Evolutionary conservation across 2,113 vertebrate species (phyloP).

Genomic region (Myanophis thanlyinensis): DNA sequence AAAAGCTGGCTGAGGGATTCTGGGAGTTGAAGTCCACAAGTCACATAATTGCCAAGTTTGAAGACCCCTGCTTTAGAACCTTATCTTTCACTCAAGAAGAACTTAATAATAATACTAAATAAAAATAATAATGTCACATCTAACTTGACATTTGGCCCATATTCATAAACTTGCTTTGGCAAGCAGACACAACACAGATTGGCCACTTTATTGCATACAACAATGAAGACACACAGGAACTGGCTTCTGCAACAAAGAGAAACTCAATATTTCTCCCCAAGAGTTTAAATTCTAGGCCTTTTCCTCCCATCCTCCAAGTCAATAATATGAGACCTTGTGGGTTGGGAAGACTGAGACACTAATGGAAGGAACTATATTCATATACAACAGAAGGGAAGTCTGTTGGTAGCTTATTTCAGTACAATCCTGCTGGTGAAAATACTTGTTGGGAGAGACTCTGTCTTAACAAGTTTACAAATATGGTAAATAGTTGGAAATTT

Average conservation of each 20-base stretch:
- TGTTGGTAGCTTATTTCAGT: not conserved
- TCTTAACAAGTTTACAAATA: not conserved
- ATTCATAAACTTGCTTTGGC: not conserved
- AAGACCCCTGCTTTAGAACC: not conserved
- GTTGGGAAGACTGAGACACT: not conserved
- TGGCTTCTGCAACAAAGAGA: not conserved
- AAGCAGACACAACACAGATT: not conserved
- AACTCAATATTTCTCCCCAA: not conserved
- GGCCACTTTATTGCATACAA: not conserved
- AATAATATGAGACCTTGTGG: not conserved
- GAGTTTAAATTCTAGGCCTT: not conserved
- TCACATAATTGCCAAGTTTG: too few species aligned
- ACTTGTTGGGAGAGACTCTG: not conserved
- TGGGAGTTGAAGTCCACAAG: too few species aligned
- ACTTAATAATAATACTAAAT: not conserved
- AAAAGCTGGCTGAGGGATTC: too few species aligned
- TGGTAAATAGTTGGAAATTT: not conserved
- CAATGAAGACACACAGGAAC: not conserved
- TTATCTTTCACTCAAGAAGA: not conserved
- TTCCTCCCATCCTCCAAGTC: not conserved
- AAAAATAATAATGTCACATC: not conserved
- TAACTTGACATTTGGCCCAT: not conserved
- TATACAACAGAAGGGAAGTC: not conserved
- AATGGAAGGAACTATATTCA: not conserved
- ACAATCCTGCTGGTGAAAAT: not conserved